Base-by-base conservation (phyloP, 2,797 vertebrate genomes). In the Coccyzus lansbergi region DNA sequence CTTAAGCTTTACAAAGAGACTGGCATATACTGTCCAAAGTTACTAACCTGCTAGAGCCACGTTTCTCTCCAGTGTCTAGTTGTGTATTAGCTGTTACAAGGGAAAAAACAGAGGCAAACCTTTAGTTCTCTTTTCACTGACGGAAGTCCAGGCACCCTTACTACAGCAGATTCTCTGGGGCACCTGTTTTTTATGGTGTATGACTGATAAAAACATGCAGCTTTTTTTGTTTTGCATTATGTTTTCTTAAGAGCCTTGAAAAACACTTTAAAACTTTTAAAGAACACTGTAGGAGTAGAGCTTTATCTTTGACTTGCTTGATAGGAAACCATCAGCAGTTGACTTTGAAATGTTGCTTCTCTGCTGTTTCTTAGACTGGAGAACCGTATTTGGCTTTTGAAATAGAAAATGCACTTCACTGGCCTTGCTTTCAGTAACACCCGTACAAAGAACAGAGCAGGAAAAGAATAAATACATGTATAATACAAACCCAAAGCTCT, bases 231-330 rank as follows among this genome's bases (percentile, higher is more conserved):
- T 51, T 80, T 78, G 4, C 4, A 24, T 72, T 77, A 9, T 52
- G 19, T 69, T 91, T 86, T 88, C 59, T 17, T 42, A 53, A 65
- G 69, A 91, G 31, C 31, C 31, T 89, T 93, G 78, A 80, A 79
- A 90, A 95, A 59, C 28, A 46, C 56, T 83, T 75, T 9, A 60
- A 48, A 86, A 79, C 63, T 86, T 87, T 20, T 67, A 51, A 80
- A 86, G 74, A 88, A 70, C 16, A 21, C 38, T 72, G 80, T 87
- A 94, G 68, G 52, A 86, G 36, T 42, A 59, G 26, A 31, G 31
- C 46, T 85, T 88, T 81, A 93, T 92, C 49, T 91, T 90, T 63
- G n/a, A 81, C n/a, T 62, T 79, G 51, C 36, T 79, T 69, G 36
- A 20, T 93, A 70, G 53, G 55, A 88, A 88, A 91, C 74, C 34